A percentile compares a stretch with the other conserved stretches of the same genome.
Evolutionary conservation across 2,797 vertebrate species (phyloP).

Genomic region (Alosa sapidissima): DNA sequence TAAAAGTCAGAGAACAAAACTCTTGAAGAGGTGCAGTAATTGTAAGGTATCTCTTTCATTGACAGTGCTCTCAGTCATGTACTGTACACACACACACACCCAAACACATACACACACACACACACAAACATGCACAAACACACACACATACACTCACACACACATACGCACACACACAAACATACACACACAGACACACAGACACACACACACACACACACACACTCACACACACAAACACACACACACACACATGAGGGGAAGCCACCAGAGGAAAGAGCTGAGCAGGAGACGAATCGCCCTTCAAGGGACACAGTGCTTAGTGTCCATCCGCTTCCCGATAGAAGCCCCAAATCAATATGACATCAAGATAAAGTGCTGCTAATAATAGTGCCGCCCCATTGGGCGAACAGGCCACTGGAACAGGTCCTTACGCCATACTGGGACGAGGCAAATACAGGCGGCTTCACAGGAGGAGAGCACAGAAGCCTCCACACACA

Average conservation of each 20-base stretch:
- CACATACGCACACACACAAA: background rate
- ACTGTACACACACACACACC: no score
- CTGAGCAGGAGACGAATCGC: slow-evolving; percentile 37
- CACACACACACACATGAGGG: background rate
- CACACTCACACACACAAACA: slow-evolving; percentile 33
- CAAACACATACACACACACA: no score
- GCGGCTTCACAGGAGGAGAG: no score
- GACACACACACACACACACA: slow-evolving; percentile 28
- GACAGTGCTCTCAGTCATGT: no score
- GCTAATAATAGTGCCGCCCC: slow-evolving; percentile 50
- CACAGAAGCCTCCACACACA: no score
- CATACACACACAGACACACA: slow-evolving; percentile 31
- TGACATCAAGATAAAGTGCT: slow-evolving; percentile 47
- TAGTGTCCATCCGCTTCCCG: slow-evolving; percentile 45
- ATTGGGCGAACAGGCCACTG: slow-evolving; percentile 30
- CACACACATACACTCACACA: slow-evolving; percentile 25
- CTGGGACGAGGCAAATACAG: background rate
- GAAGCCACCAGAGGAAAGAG: background rate
- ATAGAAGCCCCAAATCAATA: slow-evolving; percentile 50
- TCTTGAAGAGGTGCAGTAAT: no score
- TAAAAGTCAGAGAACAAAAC: no score
- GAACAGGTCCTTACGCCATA: slow-evolving; percentile 35
- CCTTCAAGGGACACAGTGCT: slow-evolving; percentile 39
- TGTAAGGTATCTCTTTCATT: no score
- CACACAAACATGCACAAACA: slow-evolving; percentile 24